Evolutionary conservation across 2,113 vertebrate genomes (phyloP).

Genomic region (Zosterops pallidus): DNA sequence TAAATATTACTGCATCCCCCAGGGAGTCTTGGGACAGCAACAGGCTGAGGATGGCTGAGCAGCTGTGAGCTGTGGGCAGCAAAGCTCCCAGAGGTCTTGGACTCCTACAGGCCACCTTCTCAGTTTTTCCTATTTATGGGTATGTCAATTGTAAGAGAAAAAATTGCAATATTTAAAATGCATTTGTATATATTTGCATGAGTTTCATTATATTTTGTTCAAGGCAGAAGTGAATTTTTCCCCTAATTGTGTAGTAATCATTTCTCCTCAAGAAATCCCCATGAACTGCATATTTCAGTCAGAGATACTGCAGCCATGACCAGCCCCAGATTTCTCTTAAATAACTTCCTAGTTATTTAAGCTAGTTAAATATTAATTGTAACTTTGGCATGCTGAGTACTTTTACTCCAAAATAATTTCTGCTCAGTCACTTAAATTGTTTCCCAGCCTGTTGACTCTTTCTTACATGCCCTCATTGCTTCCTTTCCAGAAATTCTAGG

Average conservation of each 20-base stretch:
- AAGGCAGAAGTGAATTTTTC: background rate
- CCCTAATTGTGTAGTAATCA: background rate
- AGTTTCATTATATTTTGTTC: background rate
- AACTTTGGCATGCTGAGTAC: background rate
- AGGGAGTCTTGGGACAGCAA: background rate
- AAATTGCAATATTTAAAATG: background rate
- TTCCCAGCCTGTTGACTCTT: background rate
- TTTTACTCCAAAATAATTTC: background rate
- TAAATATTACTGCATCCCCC: background rate
- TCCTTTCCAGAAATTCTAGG: background rate
- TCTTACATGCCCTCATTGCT: rapidly evolving
- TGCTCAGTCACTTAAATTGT: background rate
- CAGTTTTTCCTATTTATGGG: background rate
- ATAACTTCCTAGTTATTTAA: background rate
- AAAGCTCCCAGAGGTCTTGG: background rate
- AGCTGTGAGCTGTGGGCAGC: background rate
- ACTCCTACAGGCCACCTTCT: background rate
- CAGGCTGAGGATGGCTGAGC: background rate
- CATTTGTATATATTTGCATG: background rate
- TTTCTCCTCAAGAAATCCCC: background rate
- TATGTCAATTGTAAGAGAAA: background rate
- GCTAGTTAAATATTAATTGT: background rate
- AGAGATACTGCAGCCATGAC: background rate
- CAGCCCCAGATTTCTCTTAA: background rate
- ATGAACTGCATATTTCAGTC: background rate